phyloP scores from a whole-genome alignment of 2,888 invertebrate species.

The Craniophora ligustri region DNA sequence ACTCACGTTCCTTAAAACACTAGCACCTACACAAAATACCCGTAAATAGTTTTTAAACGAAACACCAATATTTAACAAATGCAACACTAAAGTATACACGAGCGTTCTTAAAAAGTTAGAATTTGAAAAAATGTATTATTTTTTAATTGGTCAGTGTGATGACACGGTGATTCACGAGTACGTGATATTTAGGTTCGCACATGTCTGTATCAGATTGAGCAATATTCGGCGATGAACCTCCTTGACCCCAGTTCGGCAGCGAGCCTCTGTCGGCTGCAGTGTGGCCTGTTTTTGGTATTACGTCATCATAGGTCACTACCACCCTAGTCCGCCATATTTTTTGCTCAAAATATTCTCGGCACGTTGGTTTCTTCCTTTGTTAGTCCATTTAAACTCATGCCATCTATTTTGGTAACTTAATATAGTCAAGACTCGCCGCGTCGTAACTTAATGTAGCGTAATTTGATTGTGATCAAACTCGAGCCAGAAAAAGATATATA shows the following conservation, averaged over 20 bases:
- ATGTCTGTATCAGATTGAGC: slow-evolving; percentile 69
- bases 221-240: slow-evolving; percentile 82
- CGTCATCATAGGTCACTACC: slow-evolving; percentile 87
- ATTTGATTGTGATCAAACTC: slow-evolving; percentile 76
- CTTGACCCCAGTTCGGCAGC: slow-evolving; percentile 77
- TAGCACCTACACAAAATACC: too few species aligned
- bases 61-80: slow-evolving; percentile 52
- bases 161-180: slow-evolving; percentile 57
- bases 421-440: slow-evolving; percentile 72
- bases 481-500: slow-evolving; percentile 55
- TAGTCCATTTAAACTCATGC: slow-evolving; percentile 78
- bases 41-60: too few species aligned
- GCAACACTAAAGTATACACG: slow-evolving; percentile 54
- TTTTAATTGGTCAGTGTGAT: slow-evolving; percentile 43
- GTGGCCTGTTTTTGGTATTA: slow-evolving; percentile 85
- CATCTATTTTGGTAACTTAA: slow-evolving; percentile 78
- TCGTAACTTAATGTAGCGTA: slow-evolving; percentile 76
- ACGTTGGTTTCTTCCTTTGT: slow-evolving; percentile 85
- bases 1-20: slow-evolving; percentile 51
- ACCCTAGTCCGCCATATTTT: slow-evolving; percentile 83
- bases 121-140: slow-evolving; percentile 49
- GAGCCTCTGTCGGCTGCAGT: slow-evolving; percentile 68
- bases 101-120: slow-evolving; percentile 48
- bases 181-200: slow-evolving; percentile 63
- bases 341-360: slow-evolving; percentile 83